Evolutionary conservation across 2,113 vertebrate genomes (phyloP).

Genomic region (Steatornis caripensis): DNA sequence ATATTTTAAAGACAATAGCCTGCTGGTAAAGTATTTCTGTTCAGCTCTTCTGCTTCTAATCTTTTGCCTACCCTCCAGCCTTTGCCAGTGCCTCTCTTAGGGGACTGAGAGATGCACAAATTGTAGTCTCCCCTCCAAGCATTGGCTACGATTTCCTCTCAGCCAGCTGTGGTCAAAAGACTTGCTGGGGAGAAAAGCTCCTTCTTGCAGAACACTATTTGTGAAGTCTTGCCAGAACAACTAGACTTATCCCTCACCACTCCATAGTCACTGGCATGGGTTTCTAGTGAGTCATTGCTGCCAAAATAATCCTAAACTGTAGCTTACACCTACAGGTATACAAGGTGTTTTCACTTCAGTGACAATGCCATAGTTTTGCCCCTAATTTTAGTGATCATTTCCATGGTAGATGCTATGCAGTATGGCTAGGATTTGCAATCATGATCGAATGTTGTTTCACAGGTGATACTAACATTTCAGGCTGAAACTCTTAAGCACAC

Average conservation of each 20-base stretch:
- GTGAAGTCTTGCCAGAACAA: background rate
- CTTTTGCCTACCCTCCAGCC: background rate
- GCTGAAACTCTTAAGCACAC: background rate
- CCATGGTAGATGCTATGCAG: background rate
- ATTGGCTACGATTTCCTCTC: background rate
- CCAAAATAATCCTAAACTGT: background rate
- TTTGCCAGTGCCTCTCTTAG: background rate
- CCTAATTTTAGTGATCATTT: background rate
- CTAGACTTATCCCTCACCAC: background rate
- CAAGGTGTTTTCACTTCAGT: background rate
- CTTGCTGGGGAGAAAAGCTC: background rate
- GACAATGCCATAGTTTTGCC: background rate
- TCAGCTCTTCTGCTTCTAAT: background rate
- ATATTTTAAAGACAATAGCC: constrained; percentile 47
- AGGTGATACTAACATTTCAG: background rate
- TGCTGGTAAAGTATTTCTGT: background rate
- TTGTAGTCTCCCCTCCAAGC: background rate
- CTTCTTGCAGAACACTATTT: background rate
- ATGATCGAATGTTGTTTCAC: background rate
- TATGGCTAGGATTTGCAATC: background rate
- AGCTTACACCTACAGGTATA: background rate
- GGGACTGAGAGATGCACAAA: background rate
- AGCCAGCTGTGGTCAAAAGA: background rate
- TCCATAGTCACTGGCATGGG: background rate
- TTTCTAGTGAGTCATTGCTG: background rate